These are phyloP conservation scores for Crocidura indochinensis DNA, from an alignment of 2,797 vertebrate genomes.

Conservation along the genomic window DNA sequence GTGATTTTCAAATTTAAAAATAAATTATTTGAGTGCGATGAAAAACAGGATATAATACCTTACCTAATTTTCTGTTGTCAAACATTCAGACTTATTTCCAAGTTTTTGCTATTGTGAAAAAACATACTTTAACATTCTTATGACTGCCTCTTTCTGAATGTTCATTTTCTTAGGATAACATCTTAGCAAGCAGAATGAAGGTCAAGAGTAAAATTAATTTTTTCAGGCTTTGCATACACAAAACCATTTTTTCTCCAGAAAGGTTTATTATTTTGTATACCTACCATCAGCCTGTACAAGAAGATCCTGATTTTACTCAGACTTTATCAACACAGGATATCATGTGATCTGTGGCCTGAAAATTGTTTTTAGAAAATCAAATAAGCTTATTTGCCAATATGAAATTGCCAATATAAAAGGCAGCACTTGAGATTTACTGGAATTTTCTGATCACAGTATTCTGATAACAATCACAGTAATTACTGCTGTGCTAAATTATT, in stretches of 20 bases:
- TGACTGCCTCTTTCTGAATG: no score
- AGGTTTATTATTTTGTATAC: background rate
- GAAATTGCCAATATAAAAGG: background rate
- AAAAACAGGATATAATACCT: background rate
- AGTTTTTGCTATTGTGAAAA: background rate
- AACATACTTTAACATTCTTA: no score
- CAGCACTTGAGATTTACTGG: background rate
- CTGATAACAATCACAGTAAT: background rate
- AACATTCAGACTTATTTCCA: background rate
- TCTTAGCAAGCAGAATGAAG: conserved; percentile 46
- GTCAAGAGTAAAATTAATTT: conserved; percentile 59
- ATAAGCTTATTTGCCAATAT: background rate
- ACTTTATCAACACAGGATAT: background rate
- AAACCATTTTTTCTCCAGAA: conserved; percentile 17
- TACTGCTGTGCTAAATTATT: conserved; percentile 7
- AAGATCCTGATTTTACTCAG: background rate
- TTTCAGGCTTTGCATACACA: conserved; percentile 36
- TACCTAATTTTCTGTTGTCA: background rate
- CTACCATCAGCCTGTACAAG: background rate
- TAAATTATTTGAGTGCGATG: background rate
- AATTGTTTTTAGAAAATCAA: conserved; percentile 38
- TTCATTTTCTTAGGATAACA: no score
- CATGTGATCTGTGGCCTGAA: background rate
- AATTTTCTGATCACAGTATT: background rate
- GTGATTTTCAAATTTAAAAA: conserved; percentile 41